Base-by-base conservation (phyloP, 64 coral and sea anemone genomes). In the Montipora efflorescens region DNA sequence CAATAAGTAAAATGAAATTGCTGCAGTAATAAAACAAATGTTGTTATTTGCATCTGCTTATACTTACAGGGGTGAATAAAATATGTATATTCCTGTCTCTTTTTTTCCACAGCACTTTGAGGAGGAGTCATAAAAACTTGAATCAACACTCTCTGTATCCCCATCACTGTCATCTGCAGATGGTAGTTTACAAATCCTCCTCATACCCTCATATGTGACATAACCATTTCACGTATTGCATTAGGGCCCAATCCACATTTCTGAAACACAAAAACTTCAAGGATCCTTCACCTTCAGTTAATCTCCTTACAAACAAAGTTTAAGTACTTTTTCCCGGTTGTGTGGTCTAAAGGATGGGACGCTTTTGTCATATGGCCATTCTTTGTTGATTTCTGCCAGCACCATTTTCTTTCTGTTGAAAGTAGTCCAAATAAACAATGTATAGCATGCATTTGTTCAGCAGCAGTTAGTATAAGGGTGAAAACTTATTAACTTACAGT, bases 21-120 rank as follows among this genome's bases (percentile, higher is more conserved):
- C 45, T 52, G 12, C 77, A 79, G 77, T 79, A 19, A 52, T 18
- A 52, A 79, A 79, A 50, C 47, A 79, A 79, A 14, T 2, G 14
- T 16, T 2, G 47, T 79, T 79, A 79, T 79, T 51, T 18, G 77
- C 77, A 79, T 79, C 11, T 74, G 70, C n/a, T 57, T 59, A 46
- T 71, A 87, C 83, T 87, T 87, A 87, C 83, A 87, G 68, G 83
- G 83, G n/a, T 87, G 61, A 87, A 87, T 71, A 20, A 71, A 87
- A 87, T 72, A 64, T 66, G 36, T 16, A 87, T 70, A 87, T 67
- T 87, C 28, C 64, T 79, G 52, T 61, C 66, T 68, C 28, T 67
- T 84, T 47, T 84, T 84, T 44, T 67, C 66, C 25, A 45, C 66
- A 71, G 83, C 44, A 87, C 83, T 87, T 71, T 87, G 43, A 20